phyloP scores from a whole-genome alignment of 2,888 invertebrate species.

The Drosophila picticornis region DNA sequence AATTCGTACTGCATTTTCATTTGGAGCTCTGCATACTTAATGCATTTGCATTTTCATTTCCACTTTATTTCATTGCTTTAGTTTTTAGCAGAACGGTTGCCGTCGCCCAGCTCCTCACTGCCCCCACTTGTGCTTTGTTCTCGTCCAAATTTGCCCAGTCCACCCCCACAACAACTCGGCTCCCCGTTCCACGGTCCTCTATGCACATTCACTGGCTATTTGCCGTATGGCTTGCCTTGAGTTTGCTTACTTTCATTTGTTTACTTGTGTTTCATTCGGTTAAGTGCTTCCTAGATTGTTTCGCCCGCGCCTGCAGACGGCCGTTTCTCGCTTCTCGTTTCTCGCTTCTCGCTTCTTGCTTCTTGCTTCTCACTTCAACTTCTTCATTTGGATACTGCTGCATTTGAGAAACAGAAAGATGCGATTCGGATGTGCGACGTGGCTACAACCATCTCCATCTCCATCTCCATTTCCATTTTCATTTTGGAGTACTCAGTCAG shows the following conservation, averaged over 20 bases:
- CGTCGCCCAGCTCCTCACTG: background rate
- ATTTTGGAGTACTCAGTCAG: constrained; percentile 17
- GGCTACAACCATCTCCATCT: background rate
- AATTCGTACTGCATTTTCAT: constrained; percentile 38
- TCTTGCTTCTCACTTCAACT: constrained; percentile 26
- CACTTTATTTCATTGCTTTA: constrained; percentile 77
- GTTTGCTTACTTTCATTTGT: constrained; percentile 79
- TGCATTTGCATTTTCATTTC: constrained; percentile 72
- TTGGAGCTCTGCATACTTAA: constrained; percentile 72
- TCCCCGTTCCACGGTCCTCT: background rate
- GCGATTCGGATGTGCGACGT: background rate
- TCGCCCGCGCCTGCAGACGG: constrained; percentile 52
- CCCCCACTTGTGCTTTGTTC: constrained; percentile 44
- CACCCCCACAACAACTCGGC: background rate
- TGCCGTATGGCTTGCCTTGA: constrained; percentile 73
- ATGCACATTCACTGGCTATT: constrained; percentile 51
- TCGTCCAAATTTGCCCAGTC: constrained; percentile 9
- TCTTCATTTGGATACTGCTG: constrained; percentile 23
- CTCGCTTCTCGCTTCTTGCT: background rate
- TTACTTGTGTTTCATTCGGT: constrained; percentile 81
- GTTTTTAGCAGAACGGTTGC: constrained; percentile 52
- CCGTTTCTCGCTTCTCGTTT: constrained; percentile 19
- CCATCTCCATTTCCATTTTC: constrained; percentile 29
- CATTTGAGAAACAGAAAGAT: background rate
- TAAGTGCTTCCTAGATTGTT: constrained; percentile 81